Conservation (phyloP, 2,113 vertebrate species). For the Pimephales promelas region DNA sequence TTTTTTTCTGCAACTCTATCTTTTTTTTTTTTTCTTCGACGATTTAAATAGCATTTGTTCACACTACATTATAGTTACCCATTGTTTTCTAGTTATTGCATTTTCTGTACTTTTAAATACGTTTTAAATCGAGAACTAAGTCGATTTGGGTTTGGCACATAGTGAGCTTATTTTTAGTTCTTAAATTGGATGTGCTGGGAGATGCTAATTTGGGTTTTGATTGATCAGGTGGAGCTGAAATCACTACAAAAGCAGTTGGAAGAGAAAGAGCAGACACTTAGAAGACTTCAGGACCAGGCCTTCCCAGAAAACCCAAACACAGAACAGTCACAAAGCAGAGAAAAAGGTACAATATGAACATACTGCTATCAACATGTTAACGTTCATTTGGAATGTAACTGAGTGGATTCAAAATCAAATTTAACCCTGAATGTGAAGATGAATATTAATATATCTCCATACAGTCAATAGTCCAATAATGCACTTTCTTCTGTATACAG, state of each 20-base stretch:
- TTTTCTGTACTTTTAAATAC: too few species aligned
- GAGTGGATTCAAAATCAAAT: background rate
- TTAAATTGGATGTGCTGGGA: background rate
- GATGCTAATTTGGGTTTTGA: background rate
- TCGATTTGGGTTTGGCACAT: background rate
- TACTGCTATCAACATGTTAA: background rate
- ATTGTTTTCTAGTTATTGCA: background rate
- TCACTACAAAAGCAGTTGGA: conserved; percentile 86
- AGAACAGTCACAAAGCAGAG: conserved; percentile 72
- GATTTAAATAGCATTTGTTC: background rate
- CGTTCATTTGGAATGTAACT: background rate
- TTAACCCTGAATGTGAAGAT: background rate
- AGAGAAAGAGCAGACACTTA: conserved; percentile 83
- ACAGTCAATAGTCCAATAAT: too few species aligned
- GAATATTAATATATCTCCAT: too few species aligned
- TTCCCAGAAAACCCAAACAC: conserved; percentile 67
- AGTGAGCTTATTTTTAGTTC: background rate
- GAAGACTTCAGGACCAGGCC: conserved; percentile 79
- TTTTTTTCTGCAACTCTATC: background rate
- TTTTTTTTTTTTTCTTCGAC: background rate
- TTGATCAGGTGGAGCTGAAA: conserved; percentile 85
- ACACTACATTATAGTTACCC: background rate
- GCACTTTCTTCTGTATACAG: background rate
- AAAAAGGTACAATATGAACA: conserved; percentile 77
- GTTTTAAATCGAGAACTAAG: background rate